A percentile compares a stretch with the other conserved stretches of the same genome.
Evolutionary conservation across 2,888 invertebrate genomes (phyloP).

Genomic region (Aspidapion aeneum): DNA sequence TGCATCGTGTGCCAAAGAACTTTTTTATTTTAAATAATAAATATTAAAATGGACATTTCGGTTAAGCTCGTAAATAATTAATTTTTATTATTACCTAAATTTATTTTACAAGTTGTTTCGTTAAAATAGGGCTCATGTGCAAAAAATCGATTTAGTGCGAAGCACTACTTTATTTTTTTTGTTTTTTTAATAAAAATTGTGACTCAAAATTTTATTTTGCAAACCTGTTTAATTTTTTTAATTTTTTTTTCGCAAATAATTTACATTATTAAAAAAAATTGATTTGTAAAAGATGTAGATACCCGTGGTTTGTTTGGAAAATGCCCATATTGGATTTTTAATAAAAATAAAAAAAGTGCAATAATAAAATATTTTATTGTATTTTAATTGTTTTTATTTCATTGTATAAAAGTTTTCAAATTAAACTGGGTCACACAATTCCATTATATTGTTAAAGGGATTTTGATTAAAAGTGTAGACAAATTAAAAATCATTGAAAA

Average conservation of each 20-base stretch:
- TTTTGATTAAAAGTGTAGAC: neutral
- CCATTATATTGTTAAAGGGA: neutral
- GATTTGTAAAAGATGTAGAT: too few species aligned
- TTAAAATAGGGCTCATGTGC: neutral
- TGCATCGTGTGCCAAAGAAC: neutral
- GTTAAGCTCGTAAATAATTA: too few species aligned
- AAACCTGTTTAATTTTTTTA: neutral
- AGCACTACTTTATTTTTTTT: neutral
- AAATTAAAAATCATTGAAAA: neutral
- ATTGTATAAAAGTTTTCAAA: neutral
- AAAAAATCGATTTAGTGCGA: neutral
- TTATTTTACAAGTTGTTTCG: too few species aligned
- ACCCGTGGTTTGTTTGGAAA: too few species aligned
- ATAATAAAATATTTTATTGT: constrained; percentile 25
- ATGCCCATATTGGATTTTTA: too few species aligned
- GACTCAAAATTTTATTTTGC: neutral
- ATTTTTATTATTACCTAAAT: neutral
- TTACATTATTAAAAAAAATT: too few species aligned
- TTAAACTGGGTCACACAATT: neutral
- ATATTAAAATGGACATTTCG: neutral
- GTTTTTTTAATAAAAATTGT: neutral
- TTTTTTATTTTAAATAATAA: neutral
- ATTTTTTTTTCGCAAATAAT: too few species aligned
- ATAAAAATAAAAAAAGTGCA: constrained; percentile 23
- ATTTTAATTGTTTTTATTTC: constrained; percentile 23